phyloP scores from a whole-genome alignment of 1,140 invertebrate species.

The Pygmarrhopalites habei region DNA sequence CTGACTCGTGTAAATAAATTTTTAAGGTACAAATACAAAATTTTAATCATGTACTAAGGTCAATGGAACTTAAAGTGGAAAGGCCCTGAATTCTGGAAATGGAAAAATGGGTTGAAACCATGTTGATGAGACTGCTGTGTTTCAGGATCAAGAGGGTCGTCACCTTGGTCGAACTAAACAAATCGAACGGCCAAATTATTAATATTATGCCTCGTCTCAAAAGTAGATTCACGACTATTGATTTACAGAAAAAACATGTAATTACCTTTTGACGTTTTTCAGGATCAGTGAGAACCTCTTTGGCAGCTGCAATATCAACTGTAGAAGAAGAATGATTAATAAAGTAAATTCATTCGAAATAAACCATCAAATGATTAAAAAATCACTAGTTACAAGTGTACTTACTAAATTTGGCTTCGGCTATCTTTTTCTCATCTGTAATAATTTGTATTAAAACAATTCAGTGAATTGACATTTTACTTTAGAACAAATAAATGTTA shows the following conservation, averaged over 20 bases:
- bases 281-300: constrained; percentile 80
- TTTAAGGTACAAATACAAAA: not conserved
- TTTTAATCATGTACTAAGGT: not conserved
- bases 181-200: no score
- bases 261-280: constrained; percentile 70
- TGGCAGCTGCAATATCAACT: constrained; percentile 94
- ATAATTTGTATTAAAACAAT: no score
- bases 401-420: constrained; percentile 87
- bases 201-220: no score
- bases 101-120: constrained; percentile 76
- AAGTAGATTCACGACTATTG: no score
- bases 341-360: no score
- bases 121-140: constrained; percentile 50
- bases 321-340: no score
- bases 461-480: no score
- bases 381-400: no score
- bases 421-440: constrained; percentile 81
- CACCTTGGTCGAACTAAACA: constrained; percentile 83
- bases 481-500: no score
- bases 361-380: no score
- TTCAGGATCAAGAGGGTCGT: constrained; percentile 97
- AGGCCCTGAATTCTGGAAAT: constrained; percentile 74
- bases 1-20: not conserved
- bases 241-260: no score
- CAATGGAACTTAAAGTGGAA: constrained; percentile 97